phyloP scores from a whole-genome alignment of 2,113 vertebrate genomes.

The Rattus rattus region DNA sequence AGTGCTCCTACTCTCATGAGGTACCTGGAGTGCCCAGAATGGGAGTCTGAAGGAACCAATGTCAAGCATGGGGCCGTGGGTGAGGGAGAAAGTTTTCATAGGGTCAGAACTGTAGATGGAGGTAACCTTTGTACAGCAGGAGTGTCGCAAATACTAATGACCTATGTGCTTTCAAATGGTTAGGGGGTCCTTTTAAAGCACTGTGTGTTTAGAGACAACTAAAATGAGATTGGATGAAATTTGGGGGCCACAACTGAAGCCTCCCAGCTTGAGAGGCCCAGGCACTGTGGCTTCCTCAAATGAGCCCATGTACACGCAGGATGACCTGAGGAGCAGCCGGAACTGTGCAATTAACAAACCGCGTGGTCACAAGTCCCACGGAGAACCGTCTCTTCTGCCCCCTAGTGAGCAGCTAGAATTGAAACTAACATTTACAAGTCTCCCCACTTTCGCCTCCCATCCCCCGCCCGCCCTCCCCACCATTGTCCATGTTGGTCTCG shows the following conservation, averaged over 20 bases:
- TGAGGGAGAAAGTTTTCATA: not conserved
- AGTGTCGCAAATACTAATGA: not conserved
- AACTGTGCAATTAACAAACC: not conserved
- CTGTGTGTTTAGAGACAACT: not conserved
- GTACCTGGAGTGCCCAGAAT: not conserved
- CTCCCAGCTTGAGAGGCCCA: not conserved
- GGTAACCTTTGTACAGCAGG: not conserved
- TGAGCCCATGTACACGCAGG: not conserved
- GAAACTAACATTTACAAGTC: not conserved
- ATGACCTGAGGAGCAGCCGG: constrained; percentile 49
- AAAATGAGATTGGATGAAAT: not conserved
- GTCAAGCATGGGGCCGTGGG: too few species aligned
- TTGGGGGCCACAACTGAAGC: not conserved
- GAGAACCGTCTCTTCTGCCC: constrained; percentile 76
- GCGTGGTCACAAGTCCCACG: accelerated
- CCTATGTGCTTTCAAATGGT: not conserved
- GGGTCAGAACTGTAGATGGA: not conserved
- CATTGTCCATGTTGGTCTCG: not conserved
- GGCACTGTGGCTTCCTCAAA: constrained; percentile 21
- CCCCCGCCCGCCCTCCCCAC: too few species aligned
- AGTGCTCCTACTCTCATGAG: accelerated
- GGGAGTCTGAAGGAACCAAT: not conserved
- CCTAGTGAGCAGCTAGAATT: constrained; percentile 61
- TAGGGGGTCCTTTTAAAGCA: not conserved
- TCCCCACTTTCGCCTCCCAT: too few species aligned